phyloP scores from a whole-genome alignment of 2,797 vertebrate genomes.

The Columba guinea region DNA sequence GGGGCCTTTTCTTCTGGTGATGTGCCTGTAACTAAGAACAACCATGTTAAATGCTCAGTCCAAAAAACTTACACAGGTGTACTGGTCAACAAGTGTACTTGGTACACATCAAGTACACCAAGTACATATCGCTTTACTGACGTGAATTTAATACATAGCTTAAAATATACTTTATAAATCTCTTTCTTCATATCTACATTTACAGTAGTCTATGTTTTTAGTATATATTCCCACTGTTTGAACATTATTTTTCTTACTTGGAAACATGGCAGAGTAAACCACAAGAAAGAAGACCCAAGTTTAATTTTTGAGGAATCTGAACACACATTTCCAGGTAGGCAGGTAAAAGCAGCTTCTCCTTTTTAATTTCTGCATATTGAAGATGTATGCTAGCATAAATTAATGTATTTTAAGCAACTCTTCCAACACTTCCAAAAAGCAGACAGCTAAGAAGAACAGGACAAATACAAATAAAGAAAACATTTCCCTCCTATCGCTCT shows the following conservation, averaged over 20 bases:
- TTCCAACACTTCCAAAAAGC: background rate
- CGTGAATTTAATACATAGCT: background rate
- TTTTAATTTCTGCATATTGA: background rate
- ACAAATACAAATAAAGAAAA: background rate
- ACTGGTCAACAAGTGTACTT: background rate
- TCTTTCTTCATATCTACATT: background rate
- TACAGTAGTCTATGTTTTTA: background rate
- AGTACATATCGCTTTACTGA: background rate
- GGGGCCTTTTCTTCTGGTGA: conserved; percentile 59
- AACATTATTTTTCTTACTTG: background rate
- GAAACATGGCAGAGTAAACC: background rate
- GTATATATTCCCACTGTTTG: background rate
- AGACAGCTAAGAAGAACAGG: background rate
- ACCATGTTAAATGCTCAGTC: background rate
- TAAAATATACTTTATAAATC: background rate
- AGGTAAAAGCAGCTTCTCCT: background rate
- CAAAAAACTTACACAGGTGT: background rate
- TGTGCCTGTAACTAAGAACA: conserved; percentile 66
- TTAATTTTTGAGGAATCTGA: background rate
- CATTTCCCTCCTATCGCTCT: background rate
- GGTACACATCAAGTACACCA: background rate
- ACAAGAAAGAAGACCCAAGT: background rate
- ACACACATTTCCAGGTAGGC: background rate
- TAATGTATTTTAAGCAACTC: background rate
- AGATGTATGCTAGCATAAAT: background rate